Evolutionary conservation across 1,140 invertebrate genomes (phyloP).

Genomic region (Neelides sp.): DNA sequence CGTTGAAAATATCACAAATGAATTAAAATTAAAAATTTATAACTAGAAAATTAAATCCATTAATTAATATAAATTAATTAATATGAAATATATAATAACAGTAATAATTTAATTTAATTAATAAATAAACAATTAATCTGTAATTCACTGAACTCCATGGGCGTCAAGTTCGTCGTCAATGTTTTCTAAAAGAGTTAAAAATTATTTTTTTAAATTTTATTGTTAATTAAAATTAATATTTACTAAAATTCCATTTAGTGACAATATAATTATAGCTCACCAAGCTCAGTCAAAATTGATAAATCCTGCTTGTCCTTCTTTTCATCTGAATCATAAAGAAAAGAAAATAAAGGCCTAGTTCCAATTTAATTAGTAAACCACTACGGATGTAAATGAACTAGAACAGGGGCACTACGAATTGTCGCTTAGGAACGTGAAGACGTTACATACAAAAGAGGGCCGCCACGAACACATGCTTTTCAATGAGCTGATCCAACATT

Average conservation of each 20-base stretch:
- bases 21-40: too few species aligned
- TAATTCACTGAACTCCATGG: too few species aligned
- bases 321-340: slow-evolving; percentile 51
- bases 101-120: too few species aligned
- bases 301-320: slow-evolving; percentile 81
- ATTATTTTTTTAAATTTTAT: slow-evolving; percentile 32
- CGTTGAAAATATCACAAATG: too few species aligned
- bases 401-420: too few species aligned
- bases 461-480: slow-evolving; percentile 59
- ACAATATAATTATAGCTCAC: not conserved
- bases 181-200: slow-evolving; percentile 36
- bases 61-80: too few species aligned
- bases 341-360: not conserved
- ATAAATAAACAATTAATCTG: too few species aligned
- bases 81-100: too few species aligned
- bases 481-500: slow-evolving; percentile 81
- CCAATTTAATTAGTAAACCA: not conserved
- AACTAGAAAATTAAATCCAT: too few species aligned
- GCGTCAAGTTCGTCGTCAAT: slow-evolving; percentile 84
- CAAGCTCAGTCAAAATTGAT: slow-evolving; percentile 69
- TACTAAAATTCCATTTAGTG: not conserved
- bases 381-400: not conserved
- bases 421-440: not conserved
- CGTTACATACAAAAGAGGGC: slow-evolving; percentile 43
- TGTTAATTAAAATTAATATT: slow-evolving; percentile 1